Base-by-base conservation (phyloP, 1,140 invertebrate species). In the Yoshiicerus persimilis region DNA sequence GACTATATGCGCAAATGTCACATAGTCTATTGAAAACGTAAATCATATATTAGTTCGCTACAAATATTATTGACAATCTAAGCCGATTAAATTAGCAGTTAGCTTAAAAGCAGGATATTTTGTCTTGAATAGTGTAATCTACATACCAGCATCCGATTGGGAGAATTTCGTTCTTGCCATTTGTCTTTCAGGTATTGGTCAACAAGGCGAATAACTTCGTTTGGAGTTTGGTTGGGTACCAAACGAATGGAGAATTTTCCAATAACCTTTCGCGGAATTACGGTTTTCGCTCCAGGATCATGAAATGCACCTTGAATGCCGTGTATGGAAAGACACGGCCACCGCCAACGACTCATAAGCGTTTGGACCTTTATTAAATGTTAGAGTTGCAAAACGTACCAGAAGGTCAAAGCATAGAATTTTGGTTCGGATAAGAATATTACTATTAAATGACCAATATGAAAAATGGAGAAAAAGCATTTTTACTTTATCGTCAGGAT, bases 181-280 rank as follows among this genome's bases (percentile, higher is more conserved):
- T 94, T 92, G 84, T 96, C 94, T 38, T 94, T 93, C 13, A 99
- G 90, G 92, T 98, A 96, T 25, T 95, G 94, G 10, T 94, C 93
- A 0, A 98, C 97, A 77, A 95, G 94, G 90, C 96, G 93, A 86
- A 95, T 95, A 38, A 98, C 94, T 90, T 96, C 94, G 41, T 95
- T 94, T 1, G 97, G 97, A 62, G 95, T 94, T 94, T 98, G 97
- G 92, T 99, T 94, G 1, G 98, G 98, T 0, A 99, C 98, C 91
- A 98, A 95, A 89, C 98, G 95, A 90, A 99, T 96, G 0, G 98
- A 99, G 92, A 99, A 99, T 93, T 99, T 99, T 38, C 98, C 98
- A 91, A 95, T 96, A 0, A 99, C 98, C 93, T 98, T 98, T 56
- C 95, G 94, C 1, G 98, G 98, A 91, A 99, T 99, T 0, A 88